Evolutionary conservation across 1,140 invertebrate species (phyloP), one percentile per base, ranked within the genome.

Genomic region (Papilio polyxenes): DNA sequence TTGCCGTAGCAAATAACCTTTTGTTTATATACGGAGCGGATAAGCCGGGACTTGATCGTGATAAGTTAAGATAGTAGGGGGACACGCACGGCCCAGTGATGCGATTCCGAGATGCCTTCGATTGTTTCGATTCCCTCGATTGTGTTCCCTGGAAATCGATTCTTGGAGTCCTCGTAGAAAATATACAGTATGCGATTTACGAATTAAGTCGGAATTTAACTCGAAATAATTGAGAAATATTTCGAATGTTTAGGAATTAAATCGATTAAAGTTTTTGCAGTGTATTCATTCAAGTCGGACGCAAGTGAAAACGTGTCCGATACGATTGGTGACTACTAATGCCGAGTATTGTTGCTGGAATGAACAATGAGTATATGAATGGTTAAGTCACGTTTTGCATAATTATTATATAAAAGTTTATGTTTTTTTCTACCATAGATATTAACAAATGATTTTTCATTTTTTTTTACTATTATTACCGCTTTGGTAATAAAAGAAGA

Each of bases 1-100:
- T 65, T 49, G 78, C 62, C 78, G 40, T 80, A 65, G 78, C 78
- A 80, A 80, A 80, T 80, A 49, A 80, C 59, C 40, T 69, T 80
- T 80, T 80, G 78, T 80, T 65, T 69, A 44, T 77, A 77, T 62
- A 79, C 77, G 40, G 78, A 40, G 37, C 13, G 78, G 59, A 80
- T 80, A 80, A 80, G 78, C 56, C 15, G n/a, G 20, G 59, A 79
- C 23, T 17, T 31, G 56, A 40, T 65, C 59, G 37, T 65, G 59
- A 80, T 80, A 80, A 80, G 37, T 69, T 48, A 48, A 79, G 77
- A 80, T 69, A 79, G 53, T 62, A 62, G 17, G 11, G 31, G 37
- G 56, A 40, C 77, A 80, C 78, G 78, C 65, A 80, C 56, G 78
- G n/a, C 7, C 37, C 17, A 23, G 65, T 65, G 62, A 65, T 65